phyloP scores from a whole-genome alignment of 2,113 vertebrate genomes.

The Tragelaphus scriptus region DNA sequence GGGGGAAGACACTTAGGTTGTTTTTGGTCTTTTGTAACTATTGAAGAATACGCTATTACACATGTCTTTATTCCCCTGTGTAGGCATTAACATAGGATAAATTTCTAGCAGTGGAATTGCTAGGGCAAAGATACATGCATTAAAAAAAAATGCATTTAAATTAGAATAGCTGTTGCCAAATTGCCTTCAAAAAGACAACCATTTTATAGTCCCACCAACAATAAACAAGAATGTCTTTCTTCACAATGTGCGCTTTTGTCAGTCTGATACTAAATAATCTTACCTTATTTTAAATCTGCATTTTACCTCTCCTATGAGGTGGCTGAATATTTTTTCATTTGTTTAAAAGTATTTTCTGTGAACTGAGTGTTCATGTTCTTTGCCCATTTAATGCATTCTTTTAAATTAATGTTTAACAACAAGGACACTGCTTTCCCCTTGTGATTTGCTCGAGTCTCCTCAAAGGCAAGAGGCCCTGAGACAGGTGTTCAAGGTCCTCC shows the following conservation, averaged over 20 bases:
- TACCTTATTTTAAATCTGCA: slow-evolving; percentile 3
- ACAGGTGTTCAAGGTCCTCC: background rate
- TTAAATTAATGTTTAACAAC: slow-evolving; percentile 43
- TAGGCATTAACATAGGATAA: background rate
- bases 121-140: background rate
- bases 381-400: background rate
- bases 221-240: slow-evolving; percentile 16
- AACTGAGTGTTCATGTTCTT: slow-evolving; percentile 9
- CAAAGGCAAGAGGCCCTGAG: background rate
- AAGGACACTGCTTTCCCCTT: background rate
- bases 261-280: background rate
- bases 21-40: background rate
- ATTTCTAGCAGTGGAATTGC: background rate
- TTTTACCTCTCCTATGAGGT: background rate
- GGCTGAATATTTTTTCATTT: slow-evolving; percentile 13
- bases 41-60: background rate
- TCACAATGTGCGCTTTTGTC: background rate
- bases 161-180: background rate
- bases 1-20: background rate
- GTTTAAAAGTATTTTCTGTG: slow-evolving; percentile 9
- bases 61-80: background rate
- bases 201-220: background rate
- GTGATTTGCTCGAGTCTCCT: slow-evolving; percentile 3
- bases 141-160: background rate
- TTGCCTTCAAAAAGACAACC: background rate